These are phyloP conservation scores for Myopa testacea DNA, from an alignment of 2,888 invertebrate species.

Conservation along the genomic window DNA sequence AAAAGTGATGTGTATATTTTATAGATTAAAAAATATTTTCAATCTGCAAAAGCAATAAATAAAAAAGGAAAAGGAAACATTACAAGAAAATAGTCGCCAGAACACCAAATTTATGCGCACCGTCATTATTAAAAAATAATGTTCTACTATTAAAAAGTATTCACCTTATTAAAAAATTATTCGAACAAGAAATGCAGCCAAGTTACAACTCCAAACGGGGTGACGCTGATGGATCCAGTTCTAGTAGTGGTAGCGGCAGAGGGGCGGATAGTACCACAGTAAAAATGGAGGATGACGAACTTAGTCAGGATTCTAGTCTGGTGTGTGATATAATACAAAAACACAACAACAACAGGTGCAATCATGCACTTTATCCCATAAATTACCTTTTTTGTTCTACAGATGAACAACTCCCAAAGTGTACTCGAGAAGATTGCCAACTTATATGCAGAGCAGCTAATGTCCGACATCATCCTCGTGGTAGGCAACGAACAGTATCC, in stretches of 20 bases:
- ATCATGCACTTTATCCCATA: not conserved
- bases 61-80: no score
- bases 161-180: not conserved
- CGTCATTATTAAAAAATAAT: no score
- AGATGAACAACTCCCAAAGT: conserved; percentile 84
- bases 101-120: no score
- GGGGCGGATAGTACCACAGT: conserved; percentile 5
- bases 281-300: conserved; percentile 49
- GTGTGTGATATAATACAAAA: conserved; percentile 41
- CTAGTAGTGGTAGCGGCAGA: conserved; percentile 17
- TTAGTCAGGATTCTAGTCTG: conserved; percentile 53
- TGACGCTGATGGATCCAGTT: not conserved
- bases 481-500: conserved; percentile 87
- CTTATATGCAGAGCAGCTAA: conserved; percentile 84
- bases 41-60: no score
- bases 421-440: conserved; percentile 85
- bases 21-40: no score
- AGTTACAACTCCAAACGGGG: not conserved
- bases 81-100: no score
- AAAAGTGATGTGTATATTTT: no score
- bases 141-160: no score
- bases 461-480: conserved; percentile 89
- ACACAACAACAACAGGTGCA: not conserved
- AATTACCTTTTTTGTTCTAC: not conserved
- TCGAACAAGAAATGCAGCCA: conserved; percentile 13